Evolutionary conservation across 2,888 invertebrate genomes (phyloP), one percentile per base, ranked within the genome.

Genomic region (Pseudoips prasinana): DNA sequence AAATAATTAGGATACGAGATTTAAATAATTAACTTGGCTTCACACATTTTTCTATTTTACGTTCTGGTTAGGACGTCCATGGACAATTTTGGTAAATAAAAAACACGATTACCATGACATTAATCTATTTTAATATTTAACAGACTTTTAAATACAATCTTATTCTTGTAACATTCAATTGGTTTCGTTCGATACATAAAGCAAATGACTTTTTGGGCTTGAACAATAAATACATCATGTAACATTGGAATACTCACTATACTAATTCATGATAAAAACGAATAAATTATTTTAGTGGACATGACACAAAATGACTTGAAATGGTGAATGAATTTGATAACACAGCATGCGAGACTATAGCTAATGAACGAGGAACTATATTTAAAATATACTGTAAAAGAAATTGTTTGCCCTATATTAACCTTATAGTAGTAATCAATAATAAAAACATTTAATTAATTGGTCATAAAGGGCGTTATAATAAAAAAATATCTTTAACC

Each of bases 81-180:
- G n/a, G n/a, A n/a, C n/a, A n/a, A n/a, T n/a, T n/a, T n/a, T n/a
- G n/a, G n/a, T n/a, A n/a, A n/a, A 22, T 23, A 27, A 25, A 22
- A 62, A 74, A 71, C 61, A 50, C 74, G 72, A 71, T 45, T 46
- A 57, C 55, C 64, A 66, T 78, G 77, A 78, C 66, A 71, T 53
- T 55, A 41, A 63, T 81, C 74, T 84, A 81, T 77, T 77, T 74
- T 69, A 74, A 69, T 77, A 72, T 60, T 64, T 83, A 88, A 87
- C 86, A 88, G 84, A 87, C 84, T 86, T 77, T 75, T 78, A 80
- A 83, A 86, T 82, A 87, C 84, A 76, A 74, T 81, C 69, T 78
- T 79, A 73, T 64, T 66, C 66, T 60, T 62, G 67, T 74, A 84
- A 80, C 83, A 82, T 79, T 75, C 59, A 76, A 75, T 68, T 72